Conservation (phyloP, 2,797 vertebrate genomes). For the Coracias cyanogaster region DNA sequence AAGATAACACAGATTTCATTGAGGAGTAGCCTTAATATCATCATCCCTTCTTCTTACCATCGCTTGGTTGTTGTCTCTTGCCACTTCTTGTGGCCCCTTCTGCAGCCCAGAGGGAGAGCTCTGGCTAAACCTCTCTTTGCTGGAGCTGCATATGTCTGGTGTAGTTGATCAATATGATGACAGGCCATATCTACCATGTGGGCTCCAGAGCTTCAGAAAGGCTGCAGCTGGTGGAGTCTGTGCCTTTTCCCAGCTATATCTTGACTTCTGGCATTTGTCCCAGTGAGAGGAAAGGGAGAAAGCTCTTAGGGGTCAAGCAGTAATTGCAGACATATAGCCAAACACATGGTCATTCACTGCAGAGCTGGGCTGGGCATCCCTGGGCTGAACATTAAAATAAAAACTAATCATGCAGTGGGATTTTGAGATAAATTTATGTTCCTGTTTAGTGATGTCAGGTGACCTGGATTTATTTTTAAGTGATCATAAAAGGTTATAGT, state of each 20-base stretch:
- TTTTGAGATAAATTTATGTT: background rate
- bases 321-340: background rate
- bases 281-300: background rate
- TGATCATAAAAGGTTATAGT: background rate
- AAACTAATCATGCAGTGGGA: background rate
- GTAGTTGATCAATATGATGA: background rate
- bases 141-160: background rate
- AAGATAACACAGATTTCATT: background rate
- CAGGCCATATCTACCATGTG: background rate
- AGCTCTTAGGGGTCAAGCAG: background rate
- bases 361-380: background rate
- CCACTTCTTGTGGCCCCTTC: background rate
- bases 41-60: background rate
- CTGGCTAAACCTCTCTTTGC: background rate
- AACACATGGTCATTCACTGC: background rate
- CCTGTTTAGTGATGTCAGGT: background rate
- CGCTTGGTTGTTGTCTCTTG: background rate
- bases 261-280: background rate
- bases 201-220: background rate
- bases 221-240: background rate
- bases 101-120: background rate
- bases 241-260: background rate
- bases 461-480: constrained; percentile 6
- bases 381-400: background rate
- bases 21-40: background rate